Conservation (phyloP, 1,140 invertebrate species). For the Hylaeus anthracinus region DNA sequence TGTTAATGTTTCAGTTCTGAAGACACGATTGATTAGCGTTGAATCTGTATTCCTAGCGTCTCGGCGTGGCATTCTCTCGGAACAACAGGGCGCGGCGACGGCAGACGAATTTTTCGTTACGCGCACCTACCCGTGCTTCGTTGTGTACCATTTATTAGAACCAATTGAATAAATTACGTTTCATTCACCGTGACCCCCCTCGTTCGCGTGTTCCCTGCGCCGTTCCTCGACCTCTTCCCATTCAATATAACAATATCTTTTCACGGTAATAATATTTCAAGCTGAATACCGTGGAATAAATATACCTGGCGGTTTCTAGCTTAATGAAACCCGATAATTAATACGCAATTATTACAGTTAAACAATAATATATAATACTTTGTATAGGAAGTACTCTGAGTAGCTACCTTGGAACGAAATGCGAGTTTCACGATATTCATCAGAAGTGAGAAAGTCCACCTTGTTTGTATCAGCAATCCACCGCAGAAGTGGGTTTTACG, state of each 20-base stretch:
- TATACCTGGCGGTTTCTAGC: no score
- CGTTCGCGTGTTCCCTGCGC: not conserved
- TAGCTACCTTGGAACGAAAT: no score
- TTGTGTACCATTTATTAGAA: slow-evolving; percentile 65
- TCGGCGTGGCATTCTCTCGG: not conserved
- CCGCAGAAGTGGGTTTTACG: no score
- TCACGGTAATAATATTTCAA: not conserved
- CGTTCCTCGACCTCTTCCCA: slow-evolving; percentile 19
- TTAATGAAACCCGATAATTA: no score
- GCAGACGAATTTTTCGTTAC: slow-evolving; percentile 44
- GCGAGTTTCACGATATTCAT: no score
- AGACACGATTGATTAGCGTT: slow-evolving; percentile 13
- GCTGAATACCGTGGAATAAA: not conserved
- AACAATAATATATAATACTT: no score
- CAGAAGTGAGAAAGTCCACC: no score
- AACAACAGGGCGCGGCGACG: slow-evolving; percentile 16
- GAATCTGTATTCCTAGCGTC: slow-evolving; percentile 3
- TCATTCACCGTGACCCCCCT: slow-evolving; percentile 54
- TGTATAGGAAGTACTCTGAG: no score
- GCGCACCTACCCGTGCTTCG: slow-evolving; percentile 36
- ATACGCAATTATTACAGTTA: no score
- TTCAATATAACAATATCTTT: slow-evolving; percentile 9
- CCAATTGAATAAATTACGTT: slow-evolving; percentile 70
- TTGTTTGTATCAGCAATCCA: no score
- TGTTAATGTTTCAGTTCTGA: not conserved